phyloP scores from a whole-genome alignment of 2,888 invertebrate genomes.

The Hydraecia micacea region DNA sequence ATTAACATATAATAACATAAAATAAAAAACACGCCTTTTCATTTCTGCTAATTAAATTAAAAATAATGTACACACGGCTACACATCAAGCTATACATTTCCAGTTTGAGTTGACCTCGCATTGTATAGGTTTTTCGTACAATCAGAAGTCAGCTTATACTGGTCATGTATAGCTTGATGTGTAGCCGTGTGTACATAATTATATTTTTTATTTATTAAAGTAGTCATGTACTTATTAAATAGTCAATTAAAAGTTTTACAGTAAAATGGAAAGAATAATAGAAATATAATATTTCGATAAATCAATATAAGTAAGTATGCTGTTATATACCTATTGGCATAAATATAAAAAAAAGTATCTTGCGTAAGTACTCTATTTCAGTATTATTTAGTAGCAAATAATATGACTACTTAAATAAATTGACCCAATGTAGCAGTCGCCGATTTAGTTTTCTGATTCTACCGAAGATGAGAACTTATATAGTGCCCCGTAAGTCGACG shows the following conservation, averaged over 20 bases:
- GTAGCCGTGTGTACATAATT: too few species aligned
- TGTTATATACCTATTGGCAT: neutral
- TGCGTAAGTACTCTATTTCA: neutral
- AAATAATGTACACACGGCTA: too few species aligned
- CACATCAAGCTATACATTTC: too few species aligned
- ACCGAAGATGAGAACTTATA: too few species aligned
- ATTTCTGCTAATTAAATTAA: slow-evolving; percentile 68
- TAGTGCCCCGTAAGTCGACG: too few species aligned
- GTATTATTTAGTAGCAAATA: neutral
- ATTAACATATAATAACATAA: slow-evolving; percentile 56
- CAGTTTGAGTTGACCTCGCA: too few species aligned
- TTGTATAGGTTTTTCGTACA: too few species aligned
- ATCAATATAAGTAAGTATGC: neutral
- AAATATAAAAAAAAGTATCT: neutral
- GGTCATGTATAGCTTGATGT: too few species aligned
- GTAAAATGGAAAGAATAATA: neutral
- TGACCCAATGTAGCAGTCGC: too few species aligned
- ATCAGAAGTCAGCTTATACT: too few species aligned
- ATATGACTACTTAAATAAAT: too few species aligned
- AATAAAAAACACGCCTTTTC: slow-evolving; percentile 84
- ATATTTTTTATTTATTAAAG: neutral
- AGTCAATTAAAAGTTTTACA: slow-evolving; percentile 5
- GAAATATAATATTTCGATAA: slow-evolving; percentile 4
- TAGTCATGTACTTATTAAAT: neutral
- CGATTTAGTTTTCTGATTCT: too few species aligned